Percentiles rank a stretch among this genome's conserved stretches.
Conservation (phyloP, 2,113 vertebrate species). For the Corythornis madagascariensis region DNA sequence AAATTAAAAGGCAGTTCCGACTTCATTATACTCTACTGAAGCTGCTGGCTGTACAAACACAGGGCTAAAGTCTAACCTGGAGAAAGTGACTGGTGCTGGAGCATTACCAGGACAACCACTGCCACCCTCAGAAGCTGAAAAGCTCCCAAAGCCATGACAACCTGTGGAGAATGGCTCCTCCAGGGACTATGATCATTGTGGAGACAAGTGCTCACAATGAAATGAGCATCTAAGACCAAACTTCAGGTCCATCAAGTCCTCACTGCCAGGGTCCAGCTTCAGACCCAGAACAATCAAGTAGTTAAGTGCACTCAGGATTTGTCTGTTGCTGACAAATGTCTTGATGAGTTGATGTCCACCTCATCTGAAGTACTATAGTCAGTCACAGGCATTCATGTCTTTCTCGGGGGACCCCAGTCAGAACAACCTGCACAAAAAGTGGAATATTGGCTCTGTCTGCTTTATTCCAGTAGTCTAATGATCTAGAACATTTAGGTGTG, state of each 20-base stretch:
- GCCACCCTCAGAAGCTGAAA: neutral
- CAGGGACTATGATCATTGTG: neutral
- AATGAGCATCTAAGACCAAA: neutral
- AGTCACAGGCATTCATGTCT: neutral
- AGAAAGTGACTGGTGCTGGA: neutral
- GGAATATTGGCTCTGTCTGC: neutral
- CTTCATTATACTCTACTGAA: constrained; percentile 51
- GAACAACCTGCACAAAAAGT: neutral
- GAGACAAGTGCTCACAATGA: neutral
- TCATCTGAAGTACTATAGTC: neutral
- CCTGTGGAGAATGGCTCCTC: neutral
- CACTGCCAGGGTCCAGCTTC: neutral
- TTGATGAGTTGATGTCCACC: fast-evolving
- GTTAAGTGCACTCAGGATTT: neutral
- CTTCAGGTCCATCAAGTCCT: neutral
- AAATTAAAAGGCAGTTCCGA: constrained; percentile 67
- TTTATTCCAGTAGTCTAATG: neutral
- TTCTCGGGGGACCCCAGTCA: neutral
- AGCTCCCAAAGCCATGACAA: fast-evolving
- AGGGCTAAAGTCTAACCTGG: neutral
- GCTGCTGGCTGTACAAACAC: neutral
- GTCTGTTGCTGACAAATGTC: neutral
- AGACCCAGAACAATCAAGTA: neutral
- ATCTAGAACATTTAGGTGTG: neutral
- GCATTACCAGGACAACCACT: neutral